Base-by-base conservation (phyloP, 2,888 invertebrate genomes). In the Pollenia amentaria region DNA sequence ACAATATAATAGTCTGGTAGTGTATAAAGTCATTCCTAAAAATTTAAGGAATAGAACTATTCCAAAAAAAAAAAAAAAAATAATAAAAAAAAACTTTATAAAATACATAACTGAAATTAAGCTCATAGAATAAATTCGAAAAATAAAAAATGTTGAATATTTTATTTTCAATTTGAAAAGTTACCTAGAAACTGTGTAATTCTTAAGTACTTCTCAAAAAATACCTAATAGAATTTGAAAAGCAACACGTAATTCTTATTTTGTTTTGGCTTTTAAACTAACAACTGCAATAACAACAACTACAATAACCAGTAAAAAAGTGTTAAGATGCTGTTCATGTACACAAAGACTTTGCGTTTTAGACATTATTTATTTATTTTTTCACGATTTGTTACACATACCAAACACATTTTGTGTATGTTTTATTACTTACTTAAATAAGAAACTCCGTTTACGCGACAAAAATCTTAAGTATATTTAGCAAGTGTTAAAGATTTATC, bases 401-500 rank as follows among this genome's bases (percentile, higher is more conserved):
- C 70, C 57, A 60, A 75, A 82, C 29, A 77, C 51, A 73, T 67
- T 76, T 55, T 62, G 48, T 69, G 14, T 62, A 78, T 72, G 57
- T 73, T 82, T 77, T 79, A 75, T 79, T 84, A 70, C 73, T 73
- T 75, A 67, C 21, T 79, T 79, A 53, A 72, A 18, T 7, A 21
- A 55, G 38, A 38, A 70, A 48, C 62, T 64, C 60, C 40, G 65
- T 84, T 82, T 88, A 88, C 88, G 88, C 87, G 89, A 89, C 89
- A 89, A 89, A 89, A 88, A 88, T 89, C 87, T 88, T 87, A 89
- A 89, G 73, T 85, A 83, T 81, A 84, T 83, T 84, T 88, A 87
- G 83, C 87, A 87, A 88, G 86, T 89, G 88, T 87, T 65, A 78
- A 77, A 88, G 88, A 88, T 88, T 89, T 88, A 89, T 89, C 88